Evolutionary conservation across 64 coral and sea anemone species (phyloP).

Genomic region (Dendronephthya gigantea): DNA sequence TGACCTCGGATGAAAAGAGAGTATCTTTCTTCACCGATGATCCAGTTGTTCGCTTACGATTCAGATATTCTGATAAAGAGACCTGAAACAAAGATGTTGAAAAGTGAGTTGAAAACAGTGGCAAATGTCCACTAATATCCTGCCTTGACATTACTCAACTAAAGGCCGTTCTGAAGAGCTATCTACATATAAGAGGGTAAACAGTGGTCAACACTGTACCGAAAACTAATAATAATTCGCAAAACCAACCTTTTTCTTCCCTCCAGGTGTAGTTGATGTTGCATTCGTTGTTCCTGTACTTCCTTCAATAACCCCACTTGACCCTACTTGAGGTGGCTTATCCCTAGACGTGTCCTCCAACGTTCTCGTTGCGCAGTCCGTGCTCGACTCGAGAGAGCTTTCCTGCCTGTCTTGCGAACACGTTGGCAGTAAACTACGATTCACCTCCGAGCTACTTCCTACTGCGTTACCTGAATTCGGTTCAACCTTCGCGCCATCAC

Average conservation of each 20-base stretch:
- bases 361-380: not conserved
- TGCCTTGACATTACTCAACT: not conserved
- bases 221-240: too few species aligned
- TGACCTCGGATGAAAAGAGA: not conserved
- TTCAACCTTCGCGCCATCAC: not conserved
- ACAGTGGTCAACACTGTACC: too few species aligned
- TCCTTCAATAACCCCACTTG: not conserved
- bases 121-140: not conserved
- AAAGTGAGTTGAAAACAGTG: not conserved
- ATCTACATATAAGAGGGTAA: too few species aligned
- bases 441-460: not conserved
- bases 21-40: not conserved
- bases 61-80: not conserved
- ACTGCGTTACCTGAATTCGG: not conserved
- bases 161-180: too few species aligned
- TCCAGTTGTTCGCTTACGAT: not conserved
- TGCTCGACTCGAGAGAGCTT: not conserved
- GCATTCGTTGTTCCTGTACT: not conserved
- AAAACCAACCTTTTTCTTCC: constrained; percentile 11
- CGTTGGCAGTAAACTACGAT: not conserved
- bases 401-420: not conserved
- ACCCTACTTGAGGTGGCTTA: not conserved
- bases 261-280: not conserved
- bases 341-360: not conserved
- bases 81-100: not conserved